These are phyloP conservation scores for Drosophila picticornis DNA, from an alignment of 2,888 invertebrate genomes.

Conservation along the genomic window DNA sequence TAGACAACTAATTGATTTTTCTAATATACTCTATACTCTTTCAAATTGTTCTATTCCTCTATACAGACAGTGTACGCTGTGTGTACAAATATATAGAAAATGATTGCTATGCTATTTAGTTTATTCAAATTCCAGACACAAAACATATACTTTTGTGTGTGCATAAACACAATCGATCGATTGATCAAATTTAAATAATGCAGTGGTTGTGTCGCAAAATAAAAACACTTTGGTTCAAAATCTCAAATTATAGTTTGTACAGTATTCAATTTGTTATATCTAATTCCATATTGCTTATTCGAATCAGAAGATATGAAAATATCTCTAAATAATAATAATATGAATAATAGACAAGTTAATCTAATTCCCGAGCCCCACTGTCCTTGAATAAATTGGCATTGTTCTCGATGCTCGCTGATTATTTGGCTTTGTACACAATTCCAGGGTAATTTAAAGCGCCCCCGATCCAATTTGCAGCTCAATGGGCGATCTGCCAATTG, in stretches of 20 bases:
- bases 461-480: constrained; percentile 14
- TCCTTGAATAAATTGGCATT: constrained; percentile 13
- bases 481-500: constrained; percentile 26
- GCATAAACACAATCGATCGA: not conserved
- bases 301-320: not conserved
- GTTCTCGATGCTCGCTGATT: constrained; percentile 10
- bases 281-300: not conserved
- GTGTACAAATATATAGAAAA: not conserved
- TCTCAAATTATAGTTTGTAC: not conserved
- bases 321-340: no score
- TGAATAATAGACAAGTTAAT: not conserved
- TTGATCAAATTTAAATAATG: not conserved
- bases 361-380: not conserved
- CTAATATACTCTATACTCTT: constrained; percentile 15
- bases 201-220: not conserved
- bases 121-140: constrained; percentile 8
- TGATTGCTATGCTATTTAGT: constrained; percentile 1
- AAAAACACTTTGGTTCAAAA: not conserved
- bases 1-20: constrained; percentile 53
- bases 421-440: constrained; percentile 8
- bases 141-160: not conserved
- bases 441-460: constrained; percentile 23
- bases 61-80: not conserved
- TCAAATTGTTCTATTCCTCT: not conserved
- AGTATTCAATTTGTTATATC: not conserved